Evolutionary conservation across 2,113 vertebrate genomes (phyloP).

Genomic region (Pseudonaja textilis): DNA sequence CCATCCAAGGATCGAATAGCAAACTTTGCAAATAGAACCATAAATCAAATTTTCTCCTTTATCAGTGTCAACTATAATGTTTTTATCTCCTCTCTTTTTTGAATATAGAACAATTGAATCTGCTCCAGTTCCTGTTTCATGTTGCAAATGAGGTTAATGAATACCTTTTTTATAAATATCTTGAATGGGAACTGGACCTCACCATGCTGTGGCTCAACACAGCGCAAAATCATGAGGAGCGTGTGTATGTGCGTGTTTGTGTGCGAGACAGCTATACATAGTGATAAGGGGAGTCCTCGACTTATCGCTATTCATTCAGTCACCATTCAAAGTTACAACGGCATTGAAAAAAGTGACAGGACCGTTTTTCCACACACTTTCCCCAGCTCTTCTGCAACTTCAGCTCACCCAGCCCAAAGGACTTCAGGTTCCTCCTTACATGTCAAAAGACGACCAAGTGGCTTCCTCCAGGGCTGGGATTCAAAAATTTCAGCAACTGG

Average conservation of each 20-base stretch:
- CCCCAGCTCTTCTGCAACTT: too few relatives aligned
- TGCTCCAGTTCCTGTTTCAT: neutral
- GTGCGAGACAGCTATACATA: neutral
- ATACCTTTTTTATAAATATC: neutral
- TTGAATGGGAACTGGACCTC: neutral
- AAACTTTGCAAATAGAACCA: neutral
- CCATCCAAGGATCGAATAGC: neutral
- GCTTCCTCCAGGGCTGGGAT: too few relatives aligned
- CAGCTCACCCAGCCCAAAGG: too few relatives aligned
- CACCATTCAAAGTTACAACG: neutral
- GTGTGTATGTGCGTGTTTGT: neutral
- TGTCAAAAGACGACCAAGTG: too few relatives aligned
- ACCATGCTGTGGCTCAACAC: neutral
- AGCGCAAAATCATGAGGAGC: neutral
- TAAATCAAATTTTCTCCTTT: neutral
- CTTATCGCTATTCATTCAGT: neutral
- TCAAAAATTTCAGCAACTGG: too few relatives aligned
- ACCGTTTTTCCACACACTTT: neutral
- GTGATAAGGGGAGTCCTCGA: neutral
- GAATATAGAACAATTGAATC: neutral
- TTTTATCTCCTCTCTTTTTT: neutral
- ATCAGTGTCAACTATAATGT: neutral
- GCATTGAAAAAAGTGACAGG: neutral
- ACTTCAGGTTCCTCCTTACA: too few relatives aligned
- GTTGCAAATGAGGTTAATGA: neutral